Base-by-base conservation (phyloP, 2,888 invertebrate genomes). In the Eupithecia vulgata region DNA sequence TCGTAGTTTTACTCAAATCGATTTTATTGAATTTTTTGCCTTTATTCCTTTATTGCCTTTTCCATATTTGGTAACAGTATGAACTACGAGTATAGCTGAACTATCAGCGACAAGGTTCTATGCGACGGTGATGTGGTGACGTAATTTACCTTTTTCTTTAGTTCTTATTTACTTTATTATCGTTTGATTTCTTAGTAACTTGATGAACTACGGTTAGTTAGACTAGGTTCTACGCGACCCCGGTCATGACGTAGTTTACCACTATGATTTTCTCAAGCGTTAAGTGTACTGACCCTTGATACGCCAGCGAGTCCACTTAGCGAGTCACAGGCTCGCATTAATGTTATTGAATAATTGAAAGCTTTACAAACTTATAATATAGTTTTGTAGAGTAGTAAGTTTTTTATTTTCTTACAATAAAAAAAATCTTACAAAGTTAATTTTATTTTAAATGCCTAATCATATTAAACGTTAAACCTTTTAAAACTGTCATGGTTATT, bases 241-340 rank as follows among this genome's bases (percentile, higher is more conserved):
- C 30, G 5, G 40, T 35, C 57, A 69, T 76, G 76, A 79, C 71
- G 78, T 76, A 72, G 66, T 40, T 12, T 75, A 73, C 74, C 67
- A 74, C 73, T 69, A 71, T 57, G 71, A 72, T 76, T 77, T 79
- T 75, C 78, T 78, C 77, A 79, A 76, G 78, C 79, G 79, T 78
- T 75, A 78, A 79, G 78, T 75, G 72, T 76, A 78, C 75, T 79
- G 78, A 79, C 78, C 78, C 75, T 75, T 68, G 68, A 59, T 66
- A 70, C 70, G 40, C 76, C 71, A 73, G 75, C 73, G 68, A 74
- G 71, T 74, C 66, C 67, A 71, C 71, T 71, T 70, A 76, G 71
- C 73, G 52, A 70, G 70, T 68, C 17, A 45, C 66, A 37, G 70
- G 42, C 45, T 21, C 64, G 68, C 67, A 75, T 70, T 66, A 68